A percentile compares a stretch with the other conserved stretches of the same genome.
These are phyloP conservation scores for Riparia riparia DNA, from an alignment of 2,113 vertebrate genomes.

Conservation along the genomic window DNA sequence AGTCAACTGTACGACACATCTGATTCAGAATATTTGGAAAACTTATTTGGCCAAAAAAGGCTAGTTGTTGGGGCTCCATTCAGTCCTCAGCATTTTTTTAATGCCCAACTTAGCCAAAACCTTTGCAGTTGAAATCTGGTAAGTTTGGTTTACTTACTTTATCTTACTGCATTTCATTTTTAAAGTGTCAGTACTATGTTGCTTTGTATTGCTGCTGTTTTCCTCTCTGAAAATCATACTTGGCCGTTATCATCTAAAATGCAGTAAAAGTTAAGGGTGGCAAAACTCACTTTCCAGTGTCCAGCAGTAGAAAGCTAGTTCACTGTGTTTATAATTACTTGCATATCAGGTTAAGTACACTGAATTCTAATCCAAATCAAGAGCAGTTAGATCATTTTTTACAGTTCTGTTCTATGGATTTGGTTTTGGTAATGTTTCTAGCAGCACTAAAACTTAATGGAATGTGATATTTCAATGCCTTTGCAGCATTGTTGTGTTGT, in stretches of 20 bases:
- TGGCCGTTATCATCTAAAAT: not conserved
- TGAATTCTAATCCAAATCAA: not conserved
- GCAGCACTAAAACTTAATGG: not conserved
- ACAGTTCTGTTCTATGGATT: not conserved
- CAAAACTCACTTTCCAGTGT: not conserved
- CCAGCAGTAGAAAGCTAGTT: not conserved
- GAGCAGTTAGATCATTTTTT: not conserved
- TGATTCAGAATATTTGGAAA: not conserved
- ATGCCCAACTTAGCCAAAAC: not conserved
- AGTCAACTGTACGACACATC: not conserved
- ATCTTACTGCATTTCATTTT: not conserved
- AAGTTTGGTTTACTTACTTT: not conserved
- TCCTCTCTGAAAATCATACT: not conserved
- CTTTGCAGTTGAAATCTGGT: not conserved
- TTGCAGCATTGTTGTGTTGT: not conserved
- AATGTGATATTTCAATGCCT: not conserved
- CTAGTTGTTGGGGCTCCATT: not conserved
- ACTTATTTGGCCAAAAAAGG: not conserved
- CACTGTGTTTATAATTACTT: not conserved
- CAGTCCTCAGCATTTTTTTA: not conserved
- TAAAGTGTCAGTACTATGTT: not conserved
- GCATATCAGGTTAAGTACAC: not conserved
- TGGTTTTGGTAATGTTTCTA: not conserved
- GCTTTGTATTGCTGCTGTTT: not conserved
- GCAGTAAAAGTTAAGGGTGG: not conserved